Percentiles rank a stretch among this genome's conserved stretches.
These are phyloP conservation scores for Leucophenga montana DNA, from an alignment of 2,888 invertebrate genomes.

Conservation along the genomic window DNA sequence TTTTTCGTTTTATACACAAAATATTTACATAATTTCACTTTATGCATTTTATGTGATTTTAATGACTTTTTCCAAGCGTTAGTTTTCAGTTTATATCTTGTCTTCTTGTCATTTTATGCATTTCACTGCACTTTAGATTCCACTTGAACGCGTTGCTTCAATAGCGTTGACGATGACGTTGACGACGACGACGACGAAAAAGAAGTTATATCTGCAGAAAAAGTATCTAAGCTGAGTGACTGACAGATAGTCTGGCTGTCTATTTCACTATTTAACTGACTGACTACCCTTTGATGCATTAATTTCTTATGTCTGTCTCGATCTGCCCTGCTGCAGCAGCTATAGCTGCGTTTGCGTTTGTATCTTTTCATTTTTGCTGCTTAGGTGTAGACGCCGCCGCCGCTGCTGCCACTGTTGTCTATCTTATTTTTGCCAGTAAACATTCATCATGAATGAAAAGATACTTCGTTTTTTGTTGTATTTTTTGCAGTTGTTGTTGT, in stretches of 20 bases:
- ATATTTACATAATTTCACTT: slow-evolving; percentile 34
- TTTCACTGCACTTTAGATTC: slow-evolving; percentile 39
- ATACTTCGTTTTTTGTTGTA: slow-evolving; percentile 3
- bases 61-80: slow-evolving; percentile 34
- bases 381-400: background rate
- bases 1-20: slow-evolving; percentile 27
- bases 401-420: background rate
- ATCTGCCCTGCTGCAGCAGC: slow-evolving; percentile 20
- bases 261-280: slow-evolving; percentile 27
- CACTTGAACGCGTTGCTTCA: slow-evolving; percentile 51
- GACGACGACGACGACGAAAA: slow-evolving; percentile 1
- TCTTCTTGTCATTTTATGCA: slow-evolving; percentile 17
- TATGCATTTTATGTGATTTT: slow-evolving; percentile 31
- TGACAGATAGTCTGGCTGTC: slow-evolving; percentile 28
- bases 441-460: slow-evolving; percentile 60
- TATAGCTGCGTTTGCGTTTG: slow-evolving; percentile 34
- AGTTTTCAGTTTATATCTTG: slow-evolving; percentile 24
- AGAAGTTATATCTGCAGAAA: background rate
- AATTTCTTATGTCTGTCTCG: slow-evolving; percentile 49
- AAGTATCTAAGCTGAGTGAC: background rate
- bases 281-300: slow-evolving; percentile 62
- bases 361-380: slow-evolving; percentile 25
- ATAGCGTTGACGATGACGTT: slow-evolving; percentile 5
- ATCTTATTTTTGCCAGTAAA: slow-evolving; percentile 12
- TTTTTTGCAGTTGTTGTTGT: background rate